Percentiles rank a stretch among this genome's conserved stretches.
These are phyloP conservation scores for Menura novaehollandiae DNA, from an alignment of 2,113 vertebrate genomes.

Conservation along the genomic window DNA sequence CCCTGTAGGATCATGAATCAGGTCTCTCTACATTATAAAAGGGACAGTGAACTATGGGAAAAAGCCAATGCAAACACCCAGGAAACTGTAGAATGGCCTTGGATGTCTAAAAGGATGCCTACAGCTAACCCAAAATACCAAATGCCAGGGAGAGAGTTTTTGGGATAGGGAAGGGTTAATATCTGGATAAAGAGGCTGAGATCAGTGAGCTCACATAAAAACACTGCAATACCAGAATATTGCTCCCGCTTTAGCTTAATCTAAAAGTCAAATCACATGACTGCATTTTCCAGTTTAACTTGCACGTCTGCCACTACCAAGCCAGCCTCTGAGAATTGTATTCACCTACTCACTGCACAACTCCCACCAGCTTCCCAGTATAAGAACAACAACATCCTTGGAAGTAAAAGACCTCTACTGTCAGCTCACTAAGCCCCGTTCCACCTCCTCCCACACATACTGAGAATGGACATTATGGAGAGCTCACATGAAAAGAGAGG, in stretches of 20 bases:
- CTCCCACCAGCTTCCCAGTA: not conserved
- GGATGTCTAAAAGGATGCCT: not conserved
- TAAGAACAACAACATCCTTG: not conserved
- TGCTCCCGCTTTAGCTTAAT: not conserved
- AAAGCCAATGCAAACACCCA: not conserved
- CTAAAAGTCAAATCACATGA: conserved; percentile 33
- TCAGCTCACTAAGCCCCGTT: not conserved
- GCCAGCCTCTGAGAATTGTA: not conserved
- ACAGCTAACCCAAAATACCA: not conserved
- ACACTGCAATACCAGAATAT: not conserved
- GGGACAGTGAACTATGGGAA: not conserved
- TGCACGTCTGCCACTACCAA: conserved; percentile 6
- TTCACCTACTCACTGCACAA: conserved; percentile 4
- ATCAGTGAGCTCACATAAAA: not conserved
- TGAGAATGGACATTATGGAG: not conserved
- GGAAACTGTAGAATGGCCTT: not conserved
- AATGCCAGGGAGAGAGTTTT: not conserved
- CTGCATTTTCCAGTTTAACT: conserved; percentile 20
- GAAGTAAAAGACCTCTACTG: not conserved
- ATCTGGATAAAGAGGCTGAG: not conserved
- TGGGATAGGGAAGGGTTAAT: not conserved
- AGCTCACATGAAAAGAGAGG: not conserved
- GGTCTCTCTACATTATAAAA: not conserved
- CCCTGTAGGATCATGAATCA: accelerated
- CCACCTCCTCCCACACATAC: not conserved